These are phyloP conservation scores for Tapirus indicus DNA, from an alignment of 2,797 vertebrate species.

Conservation along the genomic window DNA sequence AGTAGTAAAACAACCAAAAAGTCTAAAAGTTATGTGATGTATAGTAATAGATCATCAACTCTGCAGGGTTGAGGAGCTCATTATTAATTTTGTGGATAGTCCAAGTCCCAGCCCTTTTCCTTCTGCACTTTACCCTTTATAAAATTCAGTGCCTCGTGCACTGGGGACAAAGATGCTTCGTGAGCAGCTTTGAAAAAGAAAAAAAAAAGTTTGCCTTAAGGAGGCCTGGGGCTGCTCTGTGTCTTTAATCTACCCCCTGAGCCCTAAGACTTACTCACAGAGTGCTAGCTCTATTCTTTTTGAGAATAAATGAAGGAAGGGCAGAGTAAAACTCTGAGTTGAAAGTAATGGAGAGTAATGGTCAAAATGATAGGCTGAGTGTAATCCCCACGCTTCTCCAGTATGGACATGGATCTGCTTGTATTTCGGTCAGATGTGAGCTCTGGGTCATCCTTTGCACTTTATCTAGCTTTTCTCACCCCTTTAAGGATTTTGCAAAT, in stretches of 20 bases:
- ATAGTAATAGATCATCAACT: neutral
- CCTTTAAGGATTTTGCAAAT: neutral
- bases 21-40: neutral
- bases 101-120: neutral
- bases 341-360: neutral
- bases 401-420: rapidly evolving
- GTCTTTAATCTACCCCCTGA: neutral
- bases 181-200: neutral
- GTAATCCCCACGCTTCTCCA: too few relatives aligned
- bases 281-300: neutral
- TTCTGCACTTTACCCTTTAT: neutral
- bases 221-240: neutral
- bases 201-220: neutral
- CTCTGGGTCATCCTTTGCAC: neutral
- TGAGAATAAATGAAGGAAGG: constrained; percentile 8
- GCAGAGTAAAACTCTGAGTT: neutral
- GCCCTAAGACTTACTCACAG: neutral
- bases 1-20: neutral
- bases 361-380: neutral
- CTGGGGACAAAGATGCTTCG: neutral
- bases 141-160: neutral
- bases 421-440: rapidly evolving
- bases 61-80: neutral
- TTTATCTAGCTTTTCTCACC: constrained; percentile 8
- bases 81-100: neutral